Conservation (phyloP, 2,888 invertebrate species). For the Carterocephalus palaemon region DNA sequence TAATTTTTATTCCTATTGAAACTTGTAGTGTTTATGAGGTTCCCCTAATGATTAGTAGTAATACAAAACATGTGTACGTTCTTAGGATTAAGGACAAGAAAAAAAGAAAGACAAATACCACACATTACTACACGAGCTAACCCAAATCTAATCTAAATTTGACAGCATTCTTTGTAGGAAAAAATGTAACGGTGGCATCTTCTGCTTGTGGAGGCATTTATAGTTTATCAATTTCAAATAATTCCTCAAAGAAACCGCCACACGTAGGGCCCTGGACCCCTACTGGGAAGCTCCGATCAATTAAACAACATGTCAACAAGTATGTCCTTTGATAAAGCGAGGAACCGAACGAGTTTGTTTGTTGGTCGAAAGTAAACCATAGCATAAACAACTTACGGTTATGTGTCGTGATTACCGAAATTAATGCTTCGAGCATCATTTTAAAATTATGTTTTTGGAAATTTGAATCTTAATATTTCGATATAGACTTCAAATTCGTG, state of each 20-base stretch:
- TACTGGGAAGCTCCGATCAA: conserved; percentile 76
- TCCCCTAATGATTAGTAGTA: too few species aligned
- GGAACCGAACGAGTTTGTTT: conserved; percentile 45
- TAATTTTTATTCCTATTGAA: too few species aligned
- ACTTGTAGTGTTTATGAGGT: too few species aligned
- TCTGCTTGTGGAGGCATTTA: conserved; percentile 70
- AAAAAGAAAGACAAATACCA: conserved; percentile 5
- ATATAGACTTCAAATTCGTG: conserved; percentile 26
- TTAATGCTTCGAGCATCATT: conserved; percentile 39
- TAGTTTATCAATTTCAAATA: conserved; percentile 76
- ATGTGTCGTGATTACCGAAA: conserved; percentile 47
- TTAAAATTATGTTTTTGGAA: conserved; percentile 25
- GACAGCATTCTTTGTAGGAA: conserved; percentile 46
- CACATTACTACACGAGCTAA: conserved; percentile 11
- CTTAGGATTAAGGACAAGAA: neutral
- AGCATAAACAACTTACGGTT: conserved; percentile 55
- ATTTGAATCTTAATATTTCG: conserved; percentile 39
- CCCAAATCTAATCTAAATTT: conserved; percentile 37
- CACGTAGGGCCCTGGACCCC: conserved; percentile 67
- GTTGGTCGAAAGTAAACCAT: conserved; percentile 59
- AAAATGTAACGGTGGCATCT: conserved; percentile 73
- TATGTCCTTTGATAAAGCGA: conserved; percentile 71
- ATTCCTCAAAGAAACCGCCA: conserved; percentile 73
- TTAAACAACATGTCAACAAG: conserved; percentile 80
- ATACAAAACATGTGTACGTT: too few species aligned